Conservation (phyloP, 2,888 invertebrate species). For the Drosophila glabriapex region DNA sequence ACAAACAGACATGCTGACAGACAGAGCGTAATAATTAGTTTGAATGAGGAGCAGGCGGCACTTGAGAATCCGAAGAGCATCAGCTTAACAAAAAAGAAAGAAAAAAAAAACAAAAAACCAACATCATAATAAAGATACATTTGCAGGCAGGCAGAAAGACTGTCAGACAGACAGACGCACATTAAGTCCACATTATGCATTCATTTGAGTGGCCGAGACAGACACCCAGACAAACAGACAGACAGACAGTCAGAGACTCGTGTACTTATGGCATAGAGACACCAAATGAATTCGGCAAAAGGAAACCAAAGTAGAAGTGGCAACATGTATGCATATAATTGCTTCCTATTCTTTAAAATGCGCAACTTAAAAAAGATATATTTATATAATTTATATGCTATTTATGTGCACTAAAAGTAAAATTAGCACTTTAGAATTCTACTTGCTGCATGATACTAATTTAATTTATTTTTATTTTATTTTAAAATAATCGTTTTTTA, state of each 20-base stretch:
- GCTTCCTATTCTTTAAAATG: not conserved
- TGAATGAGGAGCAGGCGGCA: constrained; percentile 56
- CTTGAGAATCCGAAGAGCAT: constrained; percentile 45
- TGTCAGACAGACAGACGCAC: constrained; percentile 26
- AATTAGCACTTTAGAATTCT: too few relatives aligned
- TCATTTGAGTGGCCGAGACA: constrained; percentile 53
- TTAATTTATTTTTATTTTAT: not conserved
- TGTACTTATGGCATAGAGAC: constrained; percentile 12
- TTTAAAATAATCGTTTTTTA: not conserved
- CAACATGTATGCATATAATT: not conserved
- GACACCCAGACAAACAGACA: constrained; percentile 20
- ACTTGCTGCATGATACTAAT: not conserved
- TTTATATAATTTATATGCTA: not conserved
- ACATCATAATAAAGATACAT: constrained; percentile 49
- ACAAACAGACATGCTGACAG: constrained; percentile 28
- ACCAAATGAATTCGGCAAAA: constrained; percentile 41
- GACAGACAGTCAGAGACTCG: constrained; percentile 4
- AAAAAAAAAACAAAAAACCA: constrained; percentile 8
- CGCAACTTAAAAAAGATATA: not conserved
- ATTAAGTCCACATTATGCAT: constrained; percentile 73
- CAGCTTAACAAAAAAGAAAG: constrained; percentile 20
- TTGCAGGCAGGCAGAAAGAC: constrained; percentile 30
- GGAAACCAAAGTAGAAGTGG: constrained; percentile 11
- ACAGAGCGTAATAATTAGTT: constrained; percentile 66
- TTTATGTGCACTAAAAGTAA: too few relatives aligned